Conservation (phyloP, 2,113 vertebrate species). For the Galeopterus variegatus region DNA sequence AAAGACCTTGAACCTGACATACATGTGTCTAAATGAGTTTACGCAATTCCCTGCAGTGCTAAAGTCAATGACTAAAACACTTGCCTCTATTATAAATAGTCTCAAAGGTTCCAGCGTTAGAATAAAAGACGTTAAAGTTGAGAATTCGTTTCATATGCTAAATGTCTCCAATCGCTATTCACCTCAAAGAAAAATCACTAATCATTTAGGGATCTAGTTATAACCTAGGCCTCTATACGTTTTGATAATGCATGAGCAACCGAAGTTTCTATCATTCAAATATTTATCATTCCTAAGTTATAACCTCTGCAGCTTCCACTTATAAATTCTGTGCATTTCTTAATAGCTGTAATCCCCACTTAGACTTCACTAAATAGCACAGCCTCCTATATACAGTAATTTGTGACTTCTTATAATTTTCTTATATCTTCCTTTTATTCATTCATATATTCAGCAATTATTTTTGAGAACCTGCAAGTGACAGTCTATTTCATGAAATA, state of each 20-base stretch:
- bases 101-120: background rate
- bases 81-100: background rate
- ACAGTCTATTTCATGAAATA: background rate
- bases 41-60: background rate
- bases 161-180: background rate
- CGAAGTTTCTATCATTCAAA: background rate
- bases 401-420: background rate
- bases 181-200: background rate
- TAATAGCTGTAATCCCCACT: background rate
- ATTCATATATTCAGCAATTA: background rate
- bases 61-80: background rate
- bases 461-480: background rate
- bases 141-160: background rate
- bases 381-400: background rate
- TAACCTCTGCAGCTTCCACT: background rate
- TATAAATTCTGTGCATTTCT: background rate
- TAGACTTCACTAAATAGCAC: background rate
- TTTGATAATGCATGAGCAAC: background rate
- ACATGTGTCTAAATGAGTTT: background rate
- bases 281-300: background rate
- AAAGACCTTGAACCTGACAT: background rate
- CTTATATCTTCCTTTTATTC: background rate
- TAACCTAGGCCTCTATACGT: background rate
- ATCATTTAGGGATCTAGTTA: background rate
- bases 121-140: background rate